Conservation (phyloP, 2,888 invertebrate species). For the Epistrophella euchroma region DNA sequence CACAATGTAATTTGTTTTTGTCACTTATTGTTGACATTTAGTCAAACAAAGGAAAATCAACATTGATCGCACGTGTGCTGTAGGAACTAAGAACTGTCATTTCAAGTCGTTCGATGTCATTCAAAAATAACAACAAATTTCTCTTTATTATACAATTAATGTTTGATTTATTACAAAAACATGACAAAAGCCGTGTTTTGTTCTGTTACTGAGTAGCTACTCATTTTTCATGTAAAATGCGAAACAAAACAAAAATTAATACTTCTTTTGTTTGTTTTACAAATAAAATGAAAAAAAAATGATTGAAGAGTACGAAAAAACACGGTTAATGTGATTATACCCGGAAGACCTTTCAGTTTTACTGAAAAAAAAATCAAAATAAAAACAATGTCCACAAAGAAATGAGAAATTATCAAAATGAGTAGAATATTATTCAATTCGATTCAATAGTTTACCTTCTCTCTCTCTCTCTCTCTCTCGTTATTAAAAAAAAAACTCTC, state of each 20-base stretch:
- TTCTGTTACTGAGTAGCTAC: background rate
- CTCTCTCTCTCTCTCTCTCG: too few species aligned
- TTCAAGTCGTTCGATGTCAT: background rate
- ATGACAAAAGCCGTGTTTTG: background rate
- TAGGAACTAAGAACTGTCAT: constrained; percentile 15
- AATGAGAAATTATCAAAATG: background rate
- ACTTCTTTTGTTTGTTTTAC: background rate
- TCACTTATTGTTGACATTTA: background rate
- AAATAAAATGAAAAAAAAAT: background rate
- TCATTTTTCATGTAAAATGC: background rate
- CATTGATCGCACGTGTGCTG: background rate
- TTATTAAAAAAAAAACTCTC: background rate
- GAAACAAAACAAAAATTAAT: background rate
- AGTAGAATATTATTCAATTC: background rate
- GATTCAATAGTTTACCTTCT: background rate
- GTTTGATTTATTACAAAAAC: constrained; percentile 6
- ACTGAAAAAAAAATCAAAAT: background rate
- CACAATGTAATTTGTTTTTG: background rate
- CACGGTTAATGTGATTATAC: background rate
- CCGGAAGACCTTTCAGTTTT: background rate
- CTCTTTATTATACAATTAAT: background rate
- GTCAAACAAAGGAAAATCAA: background rate
- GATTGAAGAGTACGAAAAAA: background rate
- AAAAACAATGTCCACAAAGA: background rate
- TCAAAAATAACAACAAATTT: background rate